Conservation (phyloP, 2,113 vertebrate genomes). For the Dolichallabes microphthalmus region DNA sequence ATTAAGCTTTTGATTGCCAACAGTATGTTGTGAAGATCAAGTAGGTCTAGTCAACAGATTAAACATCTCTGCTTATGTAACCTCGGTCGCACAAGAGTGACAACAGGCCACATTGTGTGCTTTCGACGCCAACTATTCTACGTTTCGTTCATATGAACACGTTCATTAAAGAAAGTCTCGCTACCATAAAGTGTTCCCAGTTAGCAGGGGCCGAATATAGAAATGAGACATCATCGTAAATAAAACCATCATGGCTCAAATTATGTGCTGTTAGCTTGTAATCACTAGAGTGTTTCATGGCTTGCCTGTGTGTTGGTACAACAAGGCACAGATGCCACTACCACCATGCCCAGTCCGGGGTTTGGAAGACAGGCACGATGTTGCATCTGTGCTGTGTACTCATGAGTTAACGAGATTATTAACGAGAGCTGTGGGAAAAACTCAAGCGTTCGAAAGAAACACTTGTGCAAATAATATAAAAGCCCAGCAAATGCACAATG, state of each 20-base stretch:
- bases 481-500: not conserved
- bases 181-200: not conserved
- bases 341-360: slow-evolving; percentile 53
- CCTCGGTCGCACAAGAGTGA: not conserved
- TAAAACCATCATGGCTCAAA: slow-evolving; percentile 19
- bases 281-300: slow-evolving; percentile 52
- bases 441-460: not conserved
- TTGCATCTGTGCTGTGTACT: slow-evolving; percentile 47
- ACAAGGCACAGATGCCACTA: slow-evolving; percentile 54
- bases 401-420: slow-evolving; percentile 55
- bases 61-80: not conserved
- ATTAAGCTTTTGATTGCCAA: not conserved
- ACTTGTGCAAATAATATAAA: not conserved
- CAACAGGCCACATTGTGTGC: not conserved
- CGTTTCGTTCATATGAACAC: slow-evolving; percentile 25
- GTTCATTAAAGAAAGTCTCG: not conserved
- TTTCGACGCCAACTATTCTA: slow-evolving; percentile 47
- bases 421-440: slow-evolving; percentile 31
- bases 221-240: not conserved
- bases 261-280: slow-evolving; percentile 43
- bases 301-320: slow-evolving; percentile 46
- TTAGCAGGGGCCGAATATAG: slow-evolving; percentile 12
- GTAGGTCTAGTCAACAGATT: not conserved
- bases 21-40: not conserved
- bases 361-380: slow-evolving; percentile 54